These are phyloP conservation scores for Bovichtus variegatus DNA, from an alignment of 2,797 vertebrate species.

Conservation along the genomic window DNA sequence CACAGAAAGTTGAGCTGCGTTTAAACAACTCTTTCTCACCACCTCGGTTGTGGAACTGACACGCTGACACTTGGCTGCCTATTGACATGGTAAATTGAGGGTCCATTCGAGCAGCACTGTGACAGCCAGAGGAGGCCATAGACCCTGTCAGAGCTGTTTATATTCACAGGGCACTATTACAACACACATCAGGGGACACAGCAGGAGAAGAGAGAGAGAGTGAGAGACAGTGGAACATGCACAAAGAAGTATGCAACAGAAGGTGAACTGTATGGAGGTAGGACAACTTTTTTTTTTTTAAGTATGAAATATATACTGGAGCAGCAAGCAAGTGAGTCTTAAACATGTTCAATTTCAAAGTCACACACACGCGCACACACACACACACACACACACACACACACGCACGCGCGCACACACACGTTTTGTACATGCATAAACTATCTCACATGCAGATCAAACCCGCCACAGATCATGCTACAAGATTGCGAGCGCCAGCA, in stretches of 20 bases:
- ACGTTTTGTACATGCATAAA: slow-evolving; percentile 40
- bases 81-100: slow-evolving; percentile 70
- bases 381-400: slow-evolving; percentile 13
- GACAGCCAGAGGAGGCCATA: slow-evolving; percentile 59
- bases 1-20: slow-evolving; percentile 45
- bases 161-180: slow-evolving; percentile 46
- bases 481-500: slow-evolving; percentile 51
- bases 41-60: slow-evolving; percentile 47
- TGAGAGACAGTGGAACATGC: slow-evolving; percentile 20
- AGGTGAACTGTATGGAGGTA: slow-evolving; percentile 25
- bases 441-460: slow-evolving; percentile 43
- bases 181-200: slow-evolving; percentile 26
- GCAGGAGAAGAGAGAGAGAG: slow-evolving; percentile 15
- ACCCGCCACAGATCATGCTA: slow-evolving; percentile 53
- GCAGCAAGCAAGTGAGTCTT: slow-evolving; percentile 26
- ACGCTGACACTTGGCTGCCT: slow-evolving; percentile 71
- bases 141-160: slow-evolving; percentile 48
- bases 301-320: slow-evolving; percentile 31
- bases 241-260: slow-evolving; percentile 25
- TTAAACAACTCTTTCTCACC: slow-evolving; percentile 52
- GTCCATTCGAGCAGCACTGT: slow-evolving; percentile 57
- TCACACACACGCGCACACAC: not conserved
- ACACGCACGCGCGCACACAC: slow-evolving; percentile 13
- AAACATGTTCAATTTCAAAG: slow-evolving; percentile 56
- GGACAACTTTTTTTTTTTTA: too few relatives aligned